phyloP scores from a whole-genome alignment of 30 jellyfish, hydroid and myxozoan genomes.

The Rhopilema esculentum region DNA sequence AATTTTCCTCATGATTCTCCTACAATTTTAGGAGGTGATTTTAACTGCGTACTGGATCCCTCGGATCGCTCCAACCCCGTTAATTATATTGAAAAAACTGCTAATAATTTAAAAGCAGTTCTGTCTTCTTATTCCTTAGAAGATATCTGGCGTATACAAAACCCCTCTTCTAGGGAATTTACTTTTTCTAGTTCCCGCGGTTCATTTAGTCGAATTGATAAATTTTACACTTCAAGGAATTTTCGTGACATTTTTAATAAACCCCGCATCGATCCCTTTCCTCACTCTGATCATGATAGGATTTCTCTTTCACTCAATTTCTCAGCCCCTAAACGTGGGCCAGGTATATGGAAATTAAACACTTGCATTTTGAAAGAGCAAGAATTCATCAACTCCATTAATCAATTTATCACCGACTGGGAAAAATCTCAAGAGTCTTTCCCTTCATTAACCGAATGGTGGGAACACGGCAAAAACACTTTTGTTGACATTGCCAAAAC shows the following conservation, averaged over 20 bases:
- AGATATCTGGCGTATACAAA: slow-evolving; percentile 12
- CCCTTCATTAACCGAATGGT: neutral
- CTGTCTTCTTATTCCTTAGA: neutral
- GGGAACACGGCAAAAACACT: slow-evolving; percentile 3
- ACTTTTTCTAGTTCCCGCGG: slow-evolving; percentile 5
- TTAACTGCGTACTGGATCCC: slow-evolving; percentile 17
- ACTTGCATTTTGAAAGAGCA: slow-evolving; percentile 18
- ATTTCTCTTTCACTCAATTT: neutral
- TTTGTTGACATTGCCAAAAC: neutral
- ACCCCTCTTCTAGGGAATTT: neutral
- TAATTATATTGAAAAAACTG: neutral
- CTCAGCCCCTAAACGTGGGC: slow-evolving; percentile 6
- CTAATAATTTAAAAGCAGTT: neutral
- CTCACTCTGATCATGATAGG: slow-evolving; percentile 15
- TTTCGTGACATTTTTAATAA: neutral
- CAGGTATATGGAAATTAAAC: slow-evolving; percentile 10
- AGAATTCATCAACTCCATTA: neutral
- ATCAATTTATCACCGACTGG: neutral
- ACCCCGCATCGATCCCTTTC: slow-evolving; percentile 4
- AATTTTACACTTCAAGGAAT: slow-evolving; percentile 11
- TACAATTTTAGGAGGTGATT: slow-evolving; percentile 23
- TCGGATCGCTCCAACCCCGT: neutral
- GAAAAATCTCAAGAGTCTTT: neutral
- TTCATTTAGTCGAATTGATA: slow-evolving; percentile 7
- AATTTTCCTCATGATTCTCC: neutral